phyloP scores from a whole-genome alignment of 1,140 invertebrate genomes.

The Atta colombica region DNA sequence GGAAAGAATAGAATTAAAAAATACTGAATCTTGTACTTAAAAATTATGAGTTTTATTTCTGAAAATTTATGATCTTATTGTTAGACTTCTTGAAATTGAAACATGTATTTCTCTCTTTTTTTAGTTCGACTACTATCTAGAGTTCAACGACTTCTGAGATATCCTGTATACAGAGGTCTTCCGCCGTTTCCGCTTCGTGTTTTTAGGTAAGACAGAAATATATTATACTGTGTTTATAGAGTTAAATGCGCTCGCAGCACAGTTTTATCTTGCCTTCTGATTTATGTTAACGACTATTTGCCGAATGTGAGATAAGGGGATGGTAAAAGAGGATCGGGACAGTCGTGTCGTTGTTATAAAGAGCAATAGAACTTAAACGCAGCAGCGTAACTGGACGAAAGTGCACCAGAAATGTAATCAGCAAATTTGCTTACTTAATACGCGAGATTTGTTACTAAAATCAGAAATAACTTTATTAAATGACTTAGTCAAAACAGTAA shows the following conservation, averaged over 20 bases:
- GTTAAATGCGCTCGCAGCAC: constrained; percentile 41
- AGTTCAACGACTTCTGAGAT: constrained; percentile 55
- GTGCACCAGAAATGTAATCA: background rate
- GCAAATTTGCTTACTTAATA: background rate
- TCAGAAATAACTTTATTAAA: background rate
- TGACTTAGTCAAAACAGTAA: background rate
- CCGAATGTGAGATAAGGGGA: constrained; percentile 58
- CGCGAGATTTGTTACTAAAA: background rate
- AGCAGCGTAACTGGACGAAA: background rate
- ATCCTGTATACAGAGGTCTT: constrained; percentile 51
- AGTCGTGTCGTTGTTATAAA: constrained; percentile 47
- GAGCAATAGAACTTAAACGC: constrained; percentile 5
- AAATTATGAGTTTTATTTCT: background rate
- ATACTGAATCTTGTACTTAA: background rate
- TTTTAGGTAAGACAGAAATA: constrained; percentile 59
- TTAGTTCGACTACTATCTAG: constrained; percentile 26
- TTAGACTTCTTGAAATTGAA: background rate
- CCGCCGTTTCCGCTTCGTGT: constrained; percentile 33
- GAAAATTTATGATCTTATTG: background rate
- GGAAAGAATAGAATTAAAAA: background rate
- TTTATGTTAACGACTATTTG: constrained; percentile 64
- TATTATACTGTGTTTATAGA: constrained; percentile 57
- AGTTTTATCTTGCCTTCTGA: constrained; percentile 56
- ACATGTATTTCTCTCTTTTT: background rate
- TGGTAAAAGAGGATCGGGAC: constrained; percentile 46